A percentile compares a stretch with the other conserved stretches of the same genome.
Conservation (phyloP, 1,140 invertebrate species). For the Papilio glaucus region DNA sequence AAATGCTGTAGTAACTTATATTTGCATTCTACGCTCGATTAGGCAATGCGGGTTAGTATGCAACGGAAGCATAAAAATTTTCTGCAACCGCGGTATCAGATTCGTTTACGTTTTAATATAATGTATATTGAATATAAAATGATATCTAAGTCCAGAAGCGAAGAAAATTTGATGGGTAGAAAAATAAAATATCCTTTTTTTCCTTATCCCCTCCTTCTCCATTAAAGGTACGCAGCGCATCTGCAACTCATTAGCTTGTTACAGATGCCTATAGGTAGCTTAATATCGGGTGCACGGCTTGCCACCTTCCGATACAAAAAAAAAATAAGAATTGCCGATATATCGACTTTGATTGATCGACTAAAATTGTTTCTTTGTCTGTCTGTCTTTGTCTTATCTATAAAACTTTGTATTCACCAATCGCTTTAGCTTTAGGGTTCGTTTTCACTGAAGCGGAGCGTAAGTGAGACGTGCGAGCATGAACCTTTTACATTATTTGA, state of each 20-base stretch:
- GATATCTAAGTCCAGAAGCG: too few relatives aligned
- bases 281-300: too few relatives aligned
- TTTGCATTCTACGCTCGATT: constrained; percentile 1
- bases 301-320: too few relatives aligned
- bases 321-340: background rate
- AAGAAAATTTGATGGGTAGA: too few relatives aligned
- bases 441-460: constrained; percentile 15
- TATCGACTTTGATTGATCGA: background rate
- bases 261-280: too few relatives aligned
- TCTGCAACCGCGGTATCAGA: background rate
- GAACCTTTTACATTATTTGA: constrained; percentile 22
- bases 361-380: constrained; percentile 6
- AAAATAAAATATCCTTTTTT: too few relatives aligned
- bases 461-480: constrained; percentile 20
- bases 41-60: constrained; percentile 2
- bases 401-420: constrained; percentile 13
- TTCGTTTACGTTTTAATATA: background rate
- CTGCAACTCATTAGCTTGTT: too few relatives aligned
- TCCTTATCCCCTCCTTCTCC: too few relatives aligned
- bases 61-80: constrained; percentile 13
- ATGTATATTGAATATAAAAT: background rate
- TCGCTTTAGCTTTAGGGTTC: constrained; percentile 3
- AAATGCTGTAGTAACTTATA: constrained; percentile 1
- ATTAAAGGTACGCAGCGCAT: too few relatives aligned
- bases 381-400: constrained; percentile 14